Evolutionary conservation across 2,113 vertebrate genomes (phyloP).

Genomic region (Circaetus gallicus): DNA sequence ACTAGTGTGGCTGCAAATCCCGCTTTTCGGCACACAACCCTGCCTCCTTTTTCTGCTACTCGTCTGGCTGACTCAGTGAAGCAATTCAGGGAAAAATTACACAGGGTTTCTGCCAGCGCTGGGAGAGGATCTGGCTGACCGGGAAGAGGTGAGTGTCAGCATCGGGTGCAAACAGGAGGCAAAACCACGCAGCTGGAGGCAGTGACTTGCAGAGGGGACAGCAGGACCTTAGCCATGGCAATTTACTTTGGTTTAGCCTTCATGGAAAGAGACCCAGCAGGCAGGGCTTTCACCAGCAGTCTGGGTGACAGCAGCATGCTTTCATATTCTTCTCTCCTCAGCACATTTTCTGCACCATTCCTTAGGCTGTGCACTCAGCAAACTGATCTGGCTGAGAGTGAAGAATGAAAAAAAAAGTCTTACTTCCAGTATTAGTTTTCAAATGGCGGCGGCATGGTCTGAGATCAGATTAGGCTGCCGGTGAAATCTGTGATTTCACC

Average conservation of each 20-base stretch:
- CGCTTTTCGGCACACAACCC: neutral
- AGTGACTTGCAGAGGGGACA: neutral
- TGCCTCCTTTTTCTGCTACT: neutral
- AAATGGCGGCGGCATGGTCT: neutral
- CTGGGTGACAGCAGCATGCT: neutral
- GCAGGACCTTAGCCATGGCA: neutral
- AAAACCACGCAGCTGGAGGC: neutral
- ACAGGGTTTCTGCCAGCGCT: neutral
- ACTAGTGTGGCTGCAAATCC: neutral
- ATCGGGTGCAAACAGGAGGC: neutral
- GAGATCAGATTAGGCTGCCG: neutral
- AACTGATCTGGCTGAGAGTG: neutral
- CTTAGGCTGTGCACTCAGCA: neutral
- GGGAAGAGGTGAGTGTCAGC: fast-evolving
- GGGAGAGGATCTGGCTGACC: neutral
- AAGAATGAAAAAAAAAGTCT: neutral
- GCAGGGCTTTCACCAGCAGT: neutral
- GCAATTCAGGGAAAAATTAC: neutral
- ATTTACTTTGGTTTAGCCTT: neutral
- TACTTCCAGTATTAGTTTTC: neutral
- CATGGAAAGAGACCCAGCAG: neutral
- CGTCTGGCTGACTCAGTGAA: neutral
- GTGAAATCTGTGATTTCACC: neutral
- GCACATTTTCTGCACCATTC: neutral
- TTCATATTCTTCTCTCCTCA: neutral